Conservation (phyloP, 1,140 invertebrate genomes). For the Pararge aegeria region DNA sequence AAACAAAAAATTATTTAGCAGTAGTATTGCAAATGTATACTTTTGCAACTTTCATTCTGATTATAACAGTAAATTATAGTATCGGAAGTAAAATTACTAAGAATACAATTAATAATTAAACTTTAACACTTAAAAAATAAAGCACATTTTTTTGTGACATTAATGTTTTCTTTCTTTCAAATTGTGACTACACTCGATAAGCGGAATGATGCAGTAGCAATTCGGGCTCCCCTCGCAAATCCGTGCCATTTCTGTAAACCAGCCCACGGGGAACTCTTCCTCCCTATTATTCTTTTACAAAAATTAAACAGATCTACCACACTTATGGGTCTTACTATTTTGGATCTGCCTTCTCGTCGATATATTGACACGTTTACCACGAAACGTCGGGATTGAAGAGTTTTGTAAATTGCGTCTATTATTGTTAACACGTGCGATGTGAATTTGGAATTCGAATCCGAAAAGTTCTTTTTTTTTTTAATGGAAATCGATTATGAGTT, state of each 20-base stretch:
- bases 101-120: no score
- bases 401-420: constrained; percentile 2
- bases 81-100: no score
- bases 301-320: neutral
- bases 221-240: constrained; percentile 11
- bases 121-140: no score
- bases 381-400: constrained; percentile 1
- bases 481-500: neutral
- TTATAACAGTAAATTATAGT: no score
- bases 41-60: no score
- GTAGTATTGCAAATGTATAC: no score
- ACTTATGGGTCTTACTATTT: neutral
- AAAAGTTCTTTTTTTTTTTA: neutral
- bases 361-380: constrained; percentile 4
- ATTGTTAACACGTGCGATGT: neutral
- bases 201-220: constrained; percentile 14
- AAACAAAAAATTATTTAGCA: no score
- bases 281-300: constrained; percentile 10
- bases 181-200: neutral
- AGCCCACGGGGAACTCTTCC: constrained; percentile 1
- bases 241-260: constrained; percentile 4
- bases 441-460: neutral
- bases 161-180: constrained; percentile 1
- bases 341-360: neutral
- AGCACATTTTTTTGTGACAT: no score